Base-by-base conservation (phyloP, 2,888 invertebrate genomes). In the Osmoderma eremita region DNA sequence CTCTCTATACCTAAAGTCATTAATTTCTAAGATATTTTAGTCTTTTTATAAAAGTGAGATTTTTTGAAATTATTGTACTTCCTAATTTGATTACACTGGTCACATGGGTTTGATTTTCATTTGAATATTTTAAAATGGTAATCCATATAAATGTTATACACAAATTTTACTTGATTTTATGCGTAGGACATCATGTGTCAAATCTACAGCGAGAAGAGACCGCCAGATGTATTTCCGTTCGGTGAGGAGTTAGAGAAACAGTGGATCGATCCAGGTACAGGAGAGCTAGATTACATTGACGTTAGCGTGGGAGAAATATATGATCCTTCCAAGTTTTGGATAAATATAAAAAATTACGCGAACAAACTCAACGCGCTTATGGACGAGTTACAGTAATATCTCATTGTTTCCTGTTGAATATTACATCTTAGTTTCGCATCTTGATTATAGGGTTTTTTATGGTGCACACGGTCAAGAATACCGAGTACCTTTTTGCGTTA, bases 311-410 rank as follows among this genome's bases (percentile, higher is more conserved):
- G 82, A 15, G 87, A 82, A 80, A 83, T 87, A 70, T 87, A 86
- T 80, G 87, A 87, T 71, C 84, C 86, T 45, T 84, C 85, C 24
- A 87, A 87, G 79, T 85, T 87, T 79, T 87, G 87, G 87, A 73
- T 87, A 69, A 79, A 83, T 71, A 80, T 84, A 10, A 81, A 83
- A 67, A 51, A 74, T 0, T 51, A 65, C 22, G 12, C 53, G n/a
- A 70, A 80, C 76, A 71, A 79, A 74, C 79, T 87, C 78, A 82
- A 86, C 70, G 69, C 75, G 3, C 70, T 85, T 62, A 87, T 87
- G 87, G 84, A 85, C 72, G 81, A 84, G 10, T 84, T 87, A 82
- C 84, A 63, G 65, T 63, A 67, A 49, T 51, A 38, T 20, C 1
- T 36, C 1, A 12, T 51, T n/a, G 1, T 12, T 13, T 53, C n/a